These are phyloP conservation scores for Cyphomyrus discorhynchus DNA, from an alignment of 2,113 vertebrate genomes.

Conservation along the genomic window DNA sequence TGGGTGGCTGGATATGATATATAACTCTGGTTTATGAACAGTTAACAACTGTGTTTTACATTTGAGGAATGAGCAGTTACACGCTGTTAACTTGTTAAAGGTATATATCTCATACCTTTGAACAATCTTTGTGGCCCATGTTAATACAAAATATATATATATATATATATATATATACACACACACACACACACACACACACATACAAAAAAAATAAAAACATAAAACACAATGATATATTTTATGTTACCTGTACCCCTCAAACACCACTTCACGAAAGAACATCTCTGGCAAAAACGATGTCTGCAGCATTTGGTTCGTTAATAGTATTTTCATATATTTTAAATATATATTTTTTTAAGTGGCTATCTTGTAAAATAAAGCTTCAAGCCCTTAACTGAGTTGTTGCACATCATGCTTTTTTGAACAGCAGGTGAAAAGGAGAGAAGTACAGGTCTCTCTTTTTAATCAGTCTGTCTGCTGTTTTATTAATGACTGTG, in stretches of 20 bases:
- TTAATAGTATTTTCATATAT: constrained; percentile 10
- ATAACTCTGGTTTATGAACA: not conserved
- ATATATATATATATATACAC: too few species aligned
- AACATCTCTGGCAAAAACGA: not conserved
- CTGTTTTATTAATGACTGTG: constrained; percentile 13
- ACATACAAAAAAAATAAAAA: not conserved
- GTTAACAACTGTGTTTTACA: constrained; percentile 5
- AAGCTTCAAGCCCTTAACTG: constrained; percentile 66
- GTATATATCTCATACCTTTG: not conserved
- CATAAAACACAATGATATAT: constrained; percentile 1
- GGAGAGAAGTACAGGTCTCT: constrained; percentile 38
- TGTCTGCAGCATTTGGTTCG: constrained; percentile 16
- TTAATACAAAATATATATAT: not conserved
- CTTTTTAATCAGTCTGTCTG: constrained; percentile 35
- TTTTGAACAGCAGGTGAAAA: constrained; percentile 50
- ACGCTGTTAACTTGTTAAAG: not conserved
- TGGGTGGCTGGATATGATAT: constrained; percentile 2
- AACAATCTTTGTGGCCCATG: not conserved
- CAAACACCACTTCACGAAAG: not conserved
- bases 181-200: not conserved
- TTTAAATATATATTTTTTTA: constrained; percentile 37
- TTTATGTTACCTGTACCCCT: not conserved
- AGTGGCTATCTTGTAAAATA: constrained; percentile 66
- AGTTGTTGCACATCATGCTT: constrained; percentile 40
- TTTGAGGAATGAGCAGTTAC: not conserved